Evolutionary conservation across 2,113 vertebrate genomes (phyloP).

Genomic region (Probosciger aterrimus): DNA sequence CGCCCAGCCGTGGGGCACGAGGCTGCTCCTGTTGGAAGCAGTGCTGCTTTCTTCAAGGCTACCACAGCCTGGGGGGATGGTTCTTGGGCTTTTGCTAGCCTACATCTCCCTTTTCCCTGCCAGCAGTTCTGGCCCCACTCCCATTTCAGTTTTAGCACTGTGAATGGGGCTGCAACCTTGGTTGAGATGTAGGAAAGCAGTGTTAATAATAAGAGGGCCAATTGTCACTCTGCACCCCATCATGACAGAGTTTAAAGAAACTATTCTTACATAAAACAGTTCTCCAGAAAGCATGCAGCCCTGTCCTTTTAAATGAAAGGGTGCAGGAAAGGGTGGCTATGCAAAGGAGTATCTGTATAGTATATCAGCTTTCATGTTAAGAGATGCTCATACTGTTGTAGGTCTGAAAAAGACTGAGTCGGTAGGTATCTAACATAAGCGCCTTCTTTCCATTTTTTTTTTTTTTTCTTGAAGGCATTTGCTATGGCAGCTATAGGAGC

Average conservation of each 20-base stretch:
- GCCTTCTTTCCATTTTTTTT: neutral
- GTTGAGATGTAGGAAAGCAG: neutral
- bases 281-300: neutral
- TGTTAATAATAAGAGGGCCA: neutral
- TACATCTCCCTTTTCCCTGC: conserved; percentile 21
- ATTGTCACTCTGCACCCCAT: neutral
- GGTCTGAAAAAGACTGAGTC: neutral
- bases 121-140: conserved; percentile 39
- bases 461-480: neutral
- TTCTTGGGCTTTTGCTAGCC: neutral
- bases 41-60: conserved; percentile 42
- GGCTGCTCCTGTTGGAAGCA: conserved; percentile 14
- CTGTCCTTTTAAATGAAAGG: neutral
- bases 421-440: neutral
- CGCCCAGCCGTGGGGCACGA: neutral
- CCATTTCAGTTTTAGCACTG: neutral
- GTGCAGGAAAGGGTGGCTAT: neutral
- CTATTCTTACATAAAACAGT: neutral
- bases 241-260: neutral
- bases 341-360: neutral
- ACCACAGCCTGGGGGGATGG: neutral
- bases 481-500: neutral
- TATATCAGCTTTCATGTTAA: neutral
- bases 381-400: neutral
- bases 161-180: neutral